Base-by-base conservation (phyloP, 2,113 vertebrate species). In the Peromyscus maniculatus region DNA sequence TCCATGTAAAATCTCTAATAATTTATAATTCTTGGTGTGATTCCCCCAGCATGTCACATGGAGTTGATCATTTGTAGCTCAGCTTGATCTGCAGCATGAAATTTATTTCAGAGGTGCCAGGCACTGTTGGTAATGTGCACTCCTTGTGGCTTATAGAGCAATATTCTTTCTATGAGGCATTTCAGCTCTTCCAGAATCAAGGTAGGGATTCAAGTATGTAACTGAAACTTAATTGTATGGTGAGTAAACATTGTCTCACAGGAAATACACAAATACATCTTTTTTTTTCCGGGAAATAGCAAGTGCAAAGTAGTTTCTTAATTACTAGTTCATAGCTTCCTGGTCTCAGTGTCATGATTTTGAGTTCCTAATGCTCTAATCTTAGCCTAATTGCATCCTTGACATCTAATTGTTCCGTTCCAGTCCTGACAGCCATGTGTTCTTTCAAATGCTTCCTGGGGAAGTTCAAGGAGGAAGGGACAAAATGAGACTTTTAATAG, bases 311-410 rank as follows among this genome's bases (percentile, higher is more conserved):
- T 92, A 7, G 91, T 55, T 94, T 19, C 86, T 93, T 98, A 98
- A 94, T 97, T 95, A 94, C 88, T 97, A 72, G 91, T 96, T 97
- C 71, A 66, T 69, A 92, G 92, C 31, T 95, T 95, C 33, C 59
- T 93, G 95, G 92, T 95, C 92, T 92, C 96, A 95, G 79, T 97
- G 97, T 89, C 93, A 94, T 96, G 71, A 49, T 93, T 98, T 89
- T 89, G 97, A 93, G 83, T 72, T 26, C 33, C 92, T 87, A 83
- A 96, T 71, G 62, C 91, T 96, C 97, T 96, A 97, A 80, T 94
- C 82, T 97, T 93, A 94, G 12, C 89, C 96, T 98, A 97, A 98
- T 98, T 98, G 69, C 96, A 97, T 91, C 95, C 97, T 83, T 96
- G 78, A 97, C 28, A 88, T 94, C 96, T 97, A 94, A 78, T 95